Evolutionary conservation across 2,113 vertebrate genomes (phyloP).

Genomic region (Copsychus sechellarum): DNA sequence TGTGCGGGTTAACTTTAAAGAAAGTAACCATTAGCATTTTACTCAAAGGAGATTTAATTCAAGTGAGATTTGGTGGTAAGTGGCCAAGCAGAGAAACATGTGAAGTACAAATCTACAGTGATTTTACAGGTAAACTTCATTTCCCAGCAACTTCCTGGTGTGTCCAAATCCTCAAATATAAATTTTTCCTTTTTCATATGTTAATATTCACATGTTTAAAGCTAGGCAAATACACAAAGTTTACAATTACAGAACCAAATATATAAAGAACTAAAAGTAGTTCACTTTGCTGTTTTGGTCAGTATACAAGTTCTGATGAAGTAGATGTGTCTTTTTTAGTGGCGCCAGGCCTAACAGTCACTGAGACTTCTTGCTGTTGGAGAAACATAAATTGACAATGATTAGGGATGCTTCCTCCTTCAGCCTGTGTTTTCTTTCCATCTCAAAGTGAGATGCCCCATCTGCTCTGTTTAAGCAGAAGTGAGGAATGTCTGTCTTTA

Average conservation of each 20-base stretch:
- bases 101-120: background rate
- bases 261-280: background rate
- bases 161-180: background rate
- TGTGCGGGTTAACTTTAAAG: background rate
- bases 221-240: background rate
- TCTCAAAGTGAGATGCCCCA: background rate
- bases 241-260: background rate
- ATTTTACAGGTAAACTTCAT: background rate
- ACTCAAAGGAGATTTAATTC: background rate
- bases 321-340: background rate
- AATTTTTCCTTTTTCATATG: background rate
- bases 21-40: background rate
- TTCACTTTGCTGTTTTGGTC: background rate
- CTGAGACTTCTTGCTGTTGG: background rate
- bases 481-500: background rate
- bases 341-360: background rate
- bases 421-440: background rate
- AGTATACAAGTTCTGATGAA: background rate
- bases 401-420: background rate
- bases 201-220: background rate
- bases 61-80: background rate
- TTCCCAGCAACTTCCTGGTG: background rate
- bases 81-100: background rate
- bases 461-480: background rate
- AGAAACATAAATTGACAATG: background rate